These are phyloP conservation scores for Malurus melanocephalus DNA, from an alignment of 2,113 vertebrate genomes.

Conservation along the genomic window DNA sequence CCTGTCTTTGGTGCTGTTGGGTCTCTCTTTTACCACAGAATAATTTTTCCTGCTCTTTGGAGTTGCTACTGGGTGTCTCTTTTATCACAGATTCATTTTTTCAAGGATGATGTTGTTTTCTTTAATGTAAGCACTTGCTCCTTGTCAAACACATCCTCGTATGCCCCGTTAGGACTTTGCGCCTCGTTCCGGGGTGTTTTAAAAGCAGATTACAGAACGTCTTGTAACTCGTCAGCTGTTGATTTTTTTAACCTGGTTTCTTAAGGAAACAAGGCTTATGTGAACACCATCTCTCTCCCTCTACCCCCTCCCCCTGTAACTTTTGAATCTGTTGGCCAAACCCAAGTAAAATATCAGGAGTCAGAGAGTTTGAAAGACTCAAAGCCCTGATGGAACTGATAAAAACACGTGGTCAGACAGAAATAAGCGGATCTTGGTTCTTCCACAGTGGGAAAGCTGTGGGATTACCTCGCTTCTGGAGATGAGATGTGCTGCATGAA, in stretches of 20 bases:
- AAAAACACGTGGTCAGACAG: neutral
- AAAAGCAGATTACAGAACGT: slow-evolving; percentile 27
- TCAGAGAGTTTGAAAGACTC: rapidly evolving
- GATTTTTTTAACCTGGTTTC: slow-evolving; percentile 41
- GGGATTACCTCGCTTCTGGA: neutral
- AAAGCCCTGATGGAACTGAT: neutral
- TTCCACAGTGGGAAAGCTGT: neutral
- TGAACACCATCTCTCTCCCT: neutral
- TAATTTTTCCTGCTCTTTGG: neutral
- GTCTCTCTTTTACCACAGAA: neutral
- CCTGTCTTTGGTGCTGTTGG: neutral
- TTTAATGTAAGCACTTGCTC: slow-evolving; percentile 10
- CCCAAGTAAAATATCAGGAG: neutral
- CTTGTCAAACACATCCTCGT: slow-evolving; percentile 29
- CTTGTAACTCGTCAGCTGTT: slow-evolving; percentile 17
- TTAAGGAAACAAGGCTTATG: slow-evolving; percentile 1
- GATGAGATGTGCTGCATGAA: neutral
- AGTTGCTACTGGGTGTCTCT: neutral
- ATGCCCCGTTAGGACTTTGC: slow-evolving; percentile 20
- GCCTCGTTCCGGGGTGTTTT: neutral
- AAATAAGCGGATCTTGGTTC: neutral
- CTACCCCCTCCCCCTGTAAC: neutral
- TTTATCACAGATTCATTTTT: neutral
- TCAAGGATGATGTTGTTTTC: neutral
- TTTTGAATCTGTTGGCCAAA: neutral